Evolutionary conservation across 1,140 invertebrate species (phyloP), one percentile per base, ranked within the genome.

Genomic region (Dolichoris vasculosae): DNA sequence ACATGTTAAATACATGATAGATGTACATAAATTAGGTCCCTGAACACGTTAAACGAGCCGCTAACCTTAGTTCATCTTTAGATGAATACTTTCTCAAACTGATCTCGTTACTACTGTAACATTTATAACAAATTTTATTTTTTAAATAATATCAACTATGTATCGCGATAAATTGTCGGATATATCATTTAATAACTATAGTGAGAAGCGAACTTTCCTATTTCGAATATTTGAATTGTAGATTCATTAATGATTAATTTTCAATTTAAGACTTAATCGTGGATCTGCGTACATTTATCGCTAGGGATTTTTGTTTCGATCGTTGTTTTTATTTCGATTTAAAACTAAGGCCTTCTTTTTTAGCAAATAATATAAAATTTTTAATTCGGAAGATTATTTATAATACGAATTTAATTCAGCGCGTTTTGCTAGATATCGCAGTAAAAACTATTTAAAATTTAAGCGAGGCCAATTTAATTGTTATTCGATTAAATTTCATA

Each of bases 1-100:
- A 51, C 73, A 84, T 67, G 46, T 84, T 78, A 84, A 76, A 84
- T 78, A 26, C 30, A 79, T n/a, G 43, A 51, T 84, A 76, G 51
- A 51, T 30, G 83, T 79, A 79, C 78, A 79, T 84, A 71, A 84
- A 84, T 84, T 75, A 79, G 76, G 17, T 51, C 6, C 17, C 11
- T 23, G 26, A 23, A 32, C 63, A 69, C 51, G 46, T 35, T 35
- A 23, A 79, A 69, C 63, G 75, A 77, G 48, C 17, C 26, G 26
- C 59, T 32, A 59, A 71, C 51, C 51, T 83, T 51, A 15, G 38
- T 30, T 71, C 67, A 40, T 82, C 67, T 73, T 51, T 67, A 20
- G 26, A 26, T 38, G 20, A 0, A 9, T 35, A 40, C 15, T 32
- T 43, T 51, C 26, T 32, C 40, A 67, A 30, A 32, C 9, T 40